These are phyloP conservation scores for Dorcus hopei DNA, from an alignment of 2,888 invertebrate genomes.

Conservation along the genomic window DNA sequence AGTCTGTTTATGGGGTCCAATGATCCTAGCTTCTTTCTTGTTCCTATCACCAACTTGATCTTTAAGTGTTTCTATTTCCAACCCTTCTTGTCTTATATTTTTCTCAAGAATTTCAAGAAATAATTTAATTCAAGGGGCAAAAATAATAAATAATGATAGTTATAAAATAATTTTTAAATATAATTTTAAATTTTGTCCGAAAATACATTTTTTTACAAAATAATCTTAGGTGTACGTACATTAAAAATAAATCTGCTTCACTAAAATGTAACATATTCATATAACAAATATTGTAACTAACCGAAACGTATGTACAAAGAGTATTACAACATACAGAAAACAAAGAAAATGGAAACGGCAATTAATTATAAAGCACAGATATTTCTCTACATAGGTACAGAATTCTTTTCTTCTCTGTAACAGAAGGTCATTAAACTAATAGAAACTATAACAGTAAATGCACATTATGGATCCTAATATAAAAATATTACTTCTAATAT, in stretches of 20 bases:
- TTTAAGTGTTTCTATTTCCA: too few species aligned
- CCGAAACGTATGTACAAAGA: not conserved
- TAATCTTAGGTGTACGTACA: conserved; percentile 7
- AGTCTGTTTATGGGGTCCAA: too few species aligned
- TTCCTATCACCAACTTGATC: too few species aligned
- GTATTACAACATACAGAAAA: not conserved
- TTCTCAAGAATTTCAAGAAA: too few species aligned
- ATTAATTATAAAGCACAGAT: too few species aligned
- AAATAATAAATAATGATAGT: not conserved
- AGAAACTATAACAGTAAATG: not conserved
- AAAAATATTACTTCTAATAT: too few species aligned
- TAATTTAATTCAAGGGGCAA: too few species aligned
- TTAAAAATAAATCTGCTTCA: conserved; percentile 7
- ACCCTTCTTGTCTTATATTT: too few species aligned
- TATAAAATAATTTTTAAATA: conserved; percentile 8
- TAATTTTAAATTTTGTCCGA: conserved; percentile 17
- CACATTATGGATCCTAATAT: too few species aligned
- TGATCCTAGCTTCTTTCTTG: too few species aligned
- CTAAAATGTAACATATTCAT: conserved; percentile 4
- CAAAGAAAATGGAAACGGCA: too few species aligned
- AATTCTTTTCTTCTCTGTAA: not conserved
- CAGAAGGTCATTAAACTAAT: not conserved
- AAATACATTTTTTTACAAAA: conserved; percentile 18
- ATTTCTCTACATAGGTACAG: too few species aligned
- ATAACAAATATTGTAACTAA: conserved; percentile 2